These are phyloP conservation scores for Meliscaeva auricollis DNA, from an alignment of 2,888 invertebrate species.

Conservation along the genomic window DNA sequence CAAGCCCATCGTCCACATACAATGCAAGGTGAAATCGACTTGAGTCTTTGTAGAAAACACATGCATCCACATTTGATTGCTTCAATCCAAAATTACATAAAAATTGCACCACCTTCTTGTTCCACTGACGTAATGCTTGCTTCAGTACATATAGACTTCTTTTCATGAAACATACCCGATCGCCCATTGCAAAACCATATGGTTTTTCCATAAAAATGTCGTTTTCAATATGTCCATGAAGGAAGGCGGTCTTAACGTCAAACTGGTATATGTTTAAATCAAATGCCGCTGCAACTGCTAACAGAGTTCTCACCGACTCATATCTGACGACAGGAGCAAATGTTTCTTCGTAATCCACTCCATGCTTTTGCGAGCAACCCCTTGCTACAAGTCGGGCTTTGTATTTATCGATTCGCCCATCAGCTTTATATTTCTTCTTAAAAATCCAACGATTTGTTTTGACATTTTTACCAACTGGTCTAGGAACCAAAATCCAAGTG, in stretches of 20 bases:
- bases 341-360: slow-evolving; percentile 75
- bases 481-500: slow-evolving; percentile 45
- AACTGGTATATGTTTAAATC: slow-evolving; percentile 67
- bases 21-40: slow-evolving; percentile 71
- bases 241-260: slow-evolving; percentile 76
- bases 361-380: slow-evolving; percentile 71
- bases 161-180: slow-evolving; percentile 66
- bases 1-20: slow-evolving; percentile 78
- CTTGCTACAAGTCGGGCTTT: slow-evolving; percentile 66
- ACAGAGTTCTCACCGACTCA: slow-evolving; percentile 62
- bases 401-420: slow-evolving; percentile 56
- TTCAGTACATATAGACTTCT: slow-evolving; percentile 72
- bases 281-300: slow-evolving; percentile 67
- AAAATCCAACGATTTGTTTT: slow-evolving; percentile 60
- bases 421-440: slow-evolving; percentile 46
- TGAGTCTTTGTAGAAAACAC: slow-evolving; percentile 50
- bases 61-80: slow-evolving; percentile 62
- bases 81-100: slow-evolving; percentile 46
- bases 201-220: slow-evolving; percentile 73
- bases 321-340: slow-evolving; percentile 74
- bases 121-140: slow-evolving; percentile 63
- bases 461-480: slow-evolving; percentile 28
- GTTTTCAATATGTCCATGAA: slow-evolving; percentile 69
- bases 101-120: slow-evolving; percentile 60
- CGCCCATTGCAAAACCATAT: slow-evolving; percentile 64